Percentiles rank a stretch among this genome's conserved stretches.
Conservation (phyloP, 37 sponge, comb jelly and placozoan species). For the Halichondria panicea region DNA sequence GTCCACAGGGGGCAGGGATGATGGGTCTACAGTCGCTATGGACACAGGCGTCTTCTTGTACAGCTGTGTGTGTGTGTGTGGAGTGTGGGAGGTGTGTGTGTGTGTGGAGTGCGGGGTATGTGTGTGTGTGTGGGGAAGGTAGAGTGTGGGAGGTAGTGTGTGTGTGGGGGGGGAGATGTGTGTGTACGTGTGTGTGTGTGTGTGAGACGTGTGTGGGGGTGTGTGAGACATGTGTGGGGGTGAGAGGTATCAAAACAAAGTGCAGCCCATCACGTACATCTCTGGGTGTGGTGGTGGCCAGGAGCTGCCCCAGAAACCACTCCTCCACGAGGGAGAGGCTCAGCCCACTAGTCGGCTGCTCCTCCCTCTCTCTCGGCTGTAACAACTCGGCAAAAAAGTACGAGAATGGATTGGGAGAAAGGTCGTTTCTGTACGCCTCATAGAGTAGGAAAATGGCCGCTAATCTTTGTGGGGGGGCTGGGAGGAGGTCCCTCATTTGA, state of each 20-base stretch:
- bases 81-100: background rate
- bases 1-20: slow-evolving; percentile 16
- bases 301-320: slow-evolving; percentile 60
- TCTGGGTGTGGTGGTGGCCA: slow-evolving; percentile 44
- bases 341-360: slow-evolving; percentile 6
- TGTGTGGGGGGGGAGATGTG: too few relatives aligned
- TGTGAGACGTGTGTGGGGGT: slow-evolving; percentile 1
- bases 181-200: too few relatives aligned
- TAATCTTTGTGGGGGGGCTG: slow-evolving; percentile 73
- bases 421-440: slow-evolving; percentile 82
- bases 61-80: slow-evolving; percentile 10
- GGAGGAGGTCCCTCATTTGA: slow-evolving; percentile 85
- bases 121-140: too few relatives aligned
- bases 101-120: background rate
- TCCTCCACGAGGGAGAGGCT: slow-evolving; percentile 32
- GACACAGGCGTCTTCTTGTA: slow-evolving; percentile 63
- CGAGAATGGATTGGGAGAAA: slow-evolving; percentile 82
- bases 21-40: slow-evolving; percentile 49
- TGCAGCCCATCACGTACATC: slow-evolving; percentile 12
- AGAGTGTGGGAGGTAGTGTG: too few relatives aligned
- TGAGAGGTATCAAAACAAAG: background rate
- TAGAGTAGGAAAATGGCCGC: slow-evolving; percentile 88
- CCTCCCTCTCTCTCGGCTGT: slow-evolving; percentile 46
- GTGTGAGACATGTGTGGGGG: background rate
- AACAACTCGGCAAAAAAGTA: slow-evolving; percentile 82